Base-by-base conservation (phyloP, 2,888 invertebrate genomes). In the Andrena hattorfiana region DNA sequence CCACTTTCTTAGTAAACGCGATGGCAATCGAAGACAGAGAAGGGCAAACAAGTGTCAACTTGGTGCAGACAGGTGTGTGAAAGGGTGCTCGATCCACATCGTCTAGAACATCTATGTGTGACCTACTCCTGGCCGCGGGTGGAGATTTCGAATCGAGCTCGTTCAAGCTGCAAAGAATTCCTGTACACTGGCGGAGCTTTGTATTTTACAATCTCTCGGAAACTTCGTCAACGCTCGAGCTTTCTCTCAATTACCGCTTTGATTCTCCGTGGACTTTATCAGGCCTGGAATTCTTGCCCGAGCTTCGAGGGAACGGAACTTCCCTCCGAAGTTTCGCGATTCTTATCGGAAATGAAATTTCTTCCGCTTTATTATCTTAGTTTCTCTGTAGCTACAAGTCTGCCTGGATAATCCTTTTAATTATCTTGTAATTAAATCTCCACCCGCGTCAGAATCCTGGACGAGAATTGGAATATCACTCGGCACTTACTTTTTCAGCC, bases 401-500 rank as follows among this genome's bases (percentile, higher is more conserved):
- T 4, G 10, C 4, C 10, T 26, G 20, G 10, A 26, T 56, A 3
- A 20, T 23, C 4, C 10, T 56, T 26, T 56, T 23, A 16, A n/a
- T 42, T 23, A 16, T 16, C 26, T 54, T 20, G 2, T 8, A 16
- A 35, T 2, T n/a, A 80, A 71, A 69, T 60, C 85, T 85, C 87
- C 75, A 87, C 59, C 77, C 78, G 81, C 70, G 60, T 83, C 42
- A 28, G 54, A 35, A 75, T 74, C 28, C 3, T 26, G 59, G 51
- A 48, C 51, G 62, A 62, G 1, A 49, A 7, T 28, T 64, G 16
- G 30, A 16, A 59, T 8, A 51, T 42, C 30, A n/a, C 74, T 48
- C 56, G 8, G 54, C 20, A 89, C 93, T 93, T 93, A 95, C 95
- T 94, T 98, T 98, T 94, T 98, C 98, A 5, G 98, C 98, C 73